Evolutionary conservation across 2,113 vertebrate species (phyloP).

Genomic region (Heliornis fulica): DNA sequence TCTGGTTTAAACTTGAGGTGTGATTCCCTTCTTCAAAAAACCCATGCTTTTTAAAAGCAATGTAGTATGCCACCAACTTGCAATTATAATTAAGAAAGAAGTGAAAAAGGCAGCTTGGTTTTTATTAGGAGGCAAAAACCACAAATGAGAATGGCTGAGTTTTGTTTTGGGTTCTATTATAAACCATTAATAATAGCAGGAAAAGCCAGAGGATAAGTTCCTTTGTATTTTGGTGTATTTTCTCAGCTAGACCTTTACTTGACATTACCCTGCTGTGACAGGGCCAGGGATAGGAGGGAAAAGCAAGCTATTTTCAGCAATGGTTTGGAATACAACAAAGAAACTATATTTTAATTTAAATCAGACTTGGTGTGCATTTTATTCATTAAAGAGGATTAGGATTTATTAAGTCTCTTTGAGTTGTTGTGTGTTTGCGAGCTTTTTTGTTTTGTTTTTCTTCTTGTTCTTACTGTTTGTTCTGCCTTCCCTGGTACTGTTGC

Average conservation of each 20-base stretch:
- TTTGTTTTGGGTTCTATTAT: conserved; percentile 51
- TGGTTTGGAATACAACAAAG: neutral
- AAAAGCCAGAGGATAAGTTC: conserved; percentile 60
- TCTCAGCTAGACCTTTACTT: conserved; percentile 60
- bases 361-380: conserved; percentile 20
- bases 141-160: neutral
- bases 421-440: neutral
- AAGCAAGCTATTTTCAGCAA: conserved; percentile 42
- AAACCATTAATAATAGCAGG: conserved; percentile 57
- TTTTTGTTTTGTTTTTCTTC: neutral
- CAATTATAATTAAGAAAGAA: neutral
- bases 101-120: neutral
- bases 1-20: neutral
- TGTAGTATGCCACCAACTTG: neutral
- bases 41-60: neutral
- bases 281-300: neutral
- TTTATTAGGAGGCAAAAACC: neutral
- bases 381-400: conserved; percentile 29
- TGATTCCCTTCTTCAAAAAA: neutral
- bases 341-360: conserved; percentile 43
- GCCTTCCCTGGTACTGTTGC: neutral
- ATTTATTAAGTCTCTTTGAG: conserved; percentile 8
- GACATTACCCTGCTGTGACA: conserved; percentile 53
- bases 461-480: neutral
- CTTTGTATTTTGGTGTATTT: conserved; percentile 58